Base-by-base conservation (phyloP, 37 sponge, comb jelly and placozoan genomes). In the Haliclona indistincta region DNA sequence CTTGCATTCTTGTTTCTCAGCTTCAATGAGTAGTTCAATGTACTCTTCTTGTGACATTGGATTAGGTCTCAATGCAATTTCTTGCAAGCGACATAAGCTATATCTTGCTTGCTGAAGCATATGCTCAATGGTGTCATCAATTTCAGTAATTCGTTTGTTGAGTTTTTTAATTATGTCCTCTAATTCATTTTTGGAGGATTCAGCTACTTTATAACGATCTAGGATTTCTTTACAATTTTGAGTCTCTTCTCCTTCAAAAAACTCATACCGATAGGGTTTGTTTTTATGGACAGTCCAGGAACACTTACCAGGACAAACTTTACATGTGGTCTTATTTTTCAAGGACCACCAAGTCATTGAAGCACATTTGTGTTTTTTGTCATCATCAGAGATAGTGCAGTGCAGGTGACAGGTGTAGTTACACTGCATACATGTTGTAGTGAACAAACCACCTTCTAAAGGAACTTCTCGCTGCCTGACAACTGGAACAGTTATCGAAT, bases 1-100 rank as follows among this genome's bases (percentile, higher is more conserved):
- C 26, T 74, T 75, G 30, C 30, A 54, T n/a, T 84, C 56, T 13
- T 56, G 38, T 54, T 80, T 81, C 40, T 89, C 90, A 0, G 85
- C 76, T 22, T 84, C 63, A 11, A 89, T 47, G 51, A 47, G 51
- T 15, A 47, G 51, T 17, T 47, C 51, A 15, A 47, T 47, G 15
- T 47, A 47, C 51, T 47, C 51, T 15, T 17, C 51, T 47, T 47
- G 13, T 17, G 13, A 17, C 10, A 47, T 10, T 17, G 51, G 51
- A 15, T 47, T 47, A 17, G 51, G 51, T 47, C 15, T n/a, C n/a
- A n/a, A n/a, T n/a, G n/a, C n/a, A n/a, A n/a, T n/a, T n/a, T n/a
- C n/a, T n/a, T n/a, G n/a, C n/a, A n/a, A n/a, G n/a, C n/a, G n/a
- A n/a, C n/a, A n/a, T n/a, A n/a, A n/a, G 51, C 51, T 17, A 17